These are phyloP conservation scores for Anolis carolinensis DNA, from an alignment of 2,113 vertebrate genomes.

Conservation along the genomic window DNA sequence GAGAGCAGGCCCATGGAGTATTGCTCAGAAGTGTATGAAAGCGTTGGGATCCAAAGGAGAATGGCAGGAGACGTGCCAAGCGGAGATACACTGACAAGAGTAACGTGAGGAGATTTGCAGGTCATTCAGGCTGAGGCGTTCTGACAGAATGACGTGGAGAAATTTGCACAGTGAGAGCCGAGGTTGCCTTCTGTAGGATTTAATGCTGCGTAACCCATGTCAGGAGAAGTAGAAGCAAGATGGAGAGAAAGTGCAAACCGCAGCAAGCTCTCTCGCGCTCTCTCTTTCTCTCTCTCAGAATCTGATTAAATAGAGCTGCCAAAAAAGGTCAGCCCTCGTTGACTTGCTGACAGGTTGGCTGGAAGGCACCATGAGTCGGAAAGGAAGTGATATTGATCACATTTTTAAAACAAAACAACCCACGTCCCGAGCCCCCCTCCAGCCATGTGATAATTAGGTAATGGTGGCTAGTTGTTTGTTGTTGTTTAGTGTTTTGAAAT, in stretches of 20 bases:
- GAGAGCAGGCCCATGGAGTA: background rate
- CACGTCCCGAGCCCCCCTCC: background rate
- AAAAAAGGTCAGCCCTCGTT: background rate
- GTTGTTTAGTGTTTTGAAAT: slow-evolving; percentile 22
- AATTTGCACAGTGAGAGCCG: fast-evolving
- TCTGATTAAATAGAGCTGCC: slow-evolving; percentile 9
- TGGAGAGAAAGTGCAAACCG: slow-evolving; percentile 31
- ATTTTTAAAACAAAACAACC: background rate
- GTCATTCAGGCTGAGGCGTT: background rate
- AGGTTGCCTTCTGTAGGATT: slow-evolving; percentile 9
- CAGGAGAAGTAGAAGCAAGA: slow-evolving; percentile 19
- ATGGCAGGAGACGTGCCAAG: background rate
- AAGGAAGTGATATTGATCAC: background rate
- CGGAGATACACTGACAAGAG: background rate
- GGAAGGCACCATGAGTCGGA: slow-evolving; percentile 17
- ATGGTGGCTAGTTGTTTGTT: background rate
- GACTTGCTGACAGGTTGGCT: slow-evolving; percentile 14
- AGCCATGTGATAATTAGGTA: background rate
- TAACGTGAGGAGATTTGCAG: background rate
- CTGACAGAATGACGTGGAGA: background rate
- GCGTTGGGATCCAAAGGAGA: background rate
- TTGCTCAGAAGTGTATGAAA: background rate
- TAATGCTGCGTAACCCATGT: slow-evolving; percentile 32
- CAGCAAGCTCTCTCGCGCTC: background rate
- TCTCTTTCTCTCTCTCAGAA: background rate